Base-by-base conservation (phyloP, 64 coral and sea anemone genomes). In the Dendrophyllia cribrosa region DNA sequence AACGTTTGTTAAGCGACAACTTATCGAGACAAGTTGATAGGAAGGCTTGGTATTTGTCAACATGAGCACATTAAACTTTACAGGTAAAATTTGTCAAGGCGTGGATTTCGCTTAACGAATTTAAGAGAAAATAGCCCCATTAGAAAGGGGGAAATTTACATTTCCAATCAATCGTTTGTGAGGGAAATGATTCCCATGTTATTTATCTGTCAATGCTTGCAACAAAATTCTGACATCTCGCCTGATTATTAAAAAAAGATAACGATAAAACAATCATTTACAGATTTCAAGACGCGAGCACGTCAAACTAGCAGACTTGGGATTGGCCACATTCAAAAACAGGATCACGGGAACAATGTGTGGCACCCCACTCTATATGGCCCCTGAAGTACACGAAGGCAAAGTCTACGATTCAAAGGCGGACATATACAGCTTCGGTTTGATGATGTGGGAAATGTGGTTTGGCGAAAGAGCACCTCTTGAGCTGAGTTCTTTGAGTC, bases 221-320 rank as follows among this genome's bases (percentile, higher is more conserved):
- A 34, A 34, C 34, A 4, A 63, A 63, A 63, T 63, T 16, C 3
- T 19, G 60, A 13, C 20, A 43, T 19, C 4, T 63, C 20, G 60
- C 60, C 3, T 12, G 60, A 63, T 19, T 34, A 34, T 2, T 34
- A 34, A 34, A 34, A 34, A 34, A 34, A n/a, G n/a, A 34, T 34
- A 34, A 34, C 34, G 34, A 34, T 34, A 34, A 34, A 34, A 34
- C 53, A 3, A 20, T 69, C 7, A 20, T 75, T 75, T n/a, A 9
- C 16, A 75, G 72, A 75, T 75, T 7, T n/a, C 72, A 75, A 75
- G 46, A 19, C 16, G 45, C 10, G 14, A 50, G 3, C 72, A 75
- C 46, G 50, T 75, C 72, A 75, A 75, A 75, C 46, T 75, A 7
- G 72, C 72, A 75, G 72, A 75, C 45, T 43, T 75, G 7, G 72